Base-by-base conservation (phyloP, 2,113 vertebrate species). In the Ctenodactylus gundi region DNA sequence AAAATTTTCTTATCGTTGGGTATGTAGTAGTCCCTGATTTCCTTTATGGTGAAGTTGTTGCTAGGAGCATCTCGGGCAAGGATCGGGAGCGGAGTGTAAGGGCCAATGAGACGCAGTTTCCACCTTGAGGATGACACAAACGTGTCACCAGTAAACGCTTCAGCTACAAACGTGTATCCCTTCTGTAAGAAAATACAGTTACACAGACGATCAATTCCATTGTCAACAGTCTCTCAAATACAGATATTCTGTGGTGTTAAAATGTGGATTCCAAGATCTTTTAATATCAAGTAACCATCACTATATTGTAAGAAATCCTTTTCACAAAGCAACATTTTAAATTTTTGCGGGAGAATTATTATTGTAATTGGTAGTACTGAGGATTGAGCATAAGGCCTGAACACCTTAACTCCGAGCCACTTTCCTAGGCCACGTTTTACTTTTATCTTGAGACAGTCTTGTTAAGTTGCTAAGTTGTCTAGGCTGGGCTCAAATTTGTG, bases 81-180 rank as follows among this genome's bases (percentile, higher is more conserved):
- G 64, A 97, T 93, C 0, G 99, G 99, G 68, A 99, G 98, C 0
- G 98, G 98, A 41, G 96, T 97, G 2, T 93, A 97, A 36, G 98
- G 98, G 86, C 98, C 90, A 4, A 99, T 98, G 81, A 99, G 98
- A 15, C 98, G 98, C 72, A 99, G 97, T 82, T 91, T 99, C 99
- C 99, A 99, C 39, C 97, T 98, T 44, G 98, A 98, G 62, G 97
- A 97, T 41, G 88, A 20, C 27, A 98, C 41, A 3, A 96, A 88
- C 0, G 68, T 55, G 36, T 99, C 98, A 73, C 98, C 97, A 10
- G 97, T 98, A 34, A 96, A 44, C 0, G 98, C 98, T 98, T 99
- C 99, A 14, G 98, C 99, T 90, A 99, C 97, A 55, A 99, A 99
- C 0, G 99, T 99, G 78, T 99, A 99, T 34, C 99, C 99, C 55